Conservation (phyloP, 35 echinoderm and acorn worm genomes). For the Nesometra sesokonis region DNA sequence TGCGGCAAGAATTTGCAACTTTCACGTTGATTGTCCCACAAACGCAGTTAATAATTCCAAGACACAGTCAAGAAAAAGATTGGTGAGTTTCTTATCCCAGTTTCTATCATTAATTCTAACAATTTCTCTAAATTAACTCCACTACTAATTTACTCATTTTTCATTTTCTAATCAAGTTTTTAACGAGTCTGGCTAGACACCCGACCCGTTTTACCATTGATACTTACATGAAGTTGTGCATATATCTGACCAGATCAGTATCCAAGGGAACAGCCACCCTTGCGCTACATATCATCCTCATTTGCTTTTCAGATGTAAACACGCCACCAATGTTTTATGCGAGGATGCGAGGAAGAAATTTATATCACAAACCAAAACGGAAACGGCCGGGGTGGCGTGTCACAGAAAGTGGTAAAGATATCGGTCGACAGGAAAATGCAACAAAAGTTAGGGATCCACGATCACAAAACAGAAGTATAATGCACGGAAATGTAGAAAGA, state of each 20-base stretch:
- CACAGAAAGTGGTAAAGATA: background rate
- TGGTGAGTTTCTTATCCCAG: background rate
- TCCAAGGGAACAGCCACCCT: background rate
- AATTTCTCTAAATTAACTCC: background rate
- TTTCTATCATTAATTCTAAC: background rate
- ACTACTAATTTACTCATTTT: background rate
- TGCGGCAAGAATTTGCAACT: background rate
- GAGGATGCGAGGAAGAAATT: background rate
- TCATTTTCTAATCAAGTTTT: background rate
- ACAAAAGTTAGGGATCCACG: background rate
- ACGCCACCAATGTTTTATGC: background rate
- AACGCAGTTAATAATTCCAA: background rate
- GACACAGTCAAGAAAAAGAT: background rate
- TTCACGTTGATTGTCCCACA: background rate
- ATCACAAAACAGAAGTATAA: background rate
- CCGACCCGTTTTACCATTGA: background rate
- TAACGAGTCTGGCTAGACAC: background rate
- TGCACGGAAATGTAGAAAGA: background rate
- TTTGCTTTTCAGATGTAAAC: background rate
- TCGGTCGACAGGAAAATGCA: background rate
- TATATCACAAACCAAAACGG: background rate
- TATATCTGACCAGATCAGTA: background rate
- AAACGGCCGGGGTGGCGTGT: background rate
- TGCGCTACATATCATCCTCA: background rate
- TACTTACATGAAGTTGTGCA: background rate